A percentile compares a stretch with the other conserved stretches of the same genome.
Conservation (phyloP, 2,797 vertebrate genomes). For the Numenius phaeopus region DNA sequence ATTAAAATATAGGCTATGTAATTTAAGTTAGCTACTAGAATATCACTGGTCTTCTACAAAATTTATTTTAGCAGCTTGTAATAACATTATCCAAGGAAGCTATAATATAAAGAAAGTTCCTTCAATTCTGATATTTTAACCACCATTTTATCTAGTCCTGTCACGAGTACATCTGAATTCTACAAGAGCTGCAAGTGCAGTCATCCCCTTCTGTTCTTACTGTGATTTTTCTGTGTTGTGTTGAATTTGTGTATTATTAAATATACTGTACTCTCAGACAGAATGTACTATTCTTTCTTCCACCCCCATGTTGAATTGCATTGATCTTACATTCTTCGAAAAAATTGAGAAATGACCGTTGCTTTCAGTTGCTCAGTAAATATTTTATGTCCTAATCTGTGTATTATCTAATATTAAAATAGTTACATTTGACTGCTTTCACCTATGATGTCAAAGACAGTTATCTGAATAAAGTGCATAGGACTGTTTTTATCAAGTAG, state of each 20-base stretch:
- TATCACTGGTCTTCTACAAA: not conserved
- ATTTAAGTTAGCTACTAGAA: not conserved
- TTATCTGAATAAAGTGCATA: not conserved
- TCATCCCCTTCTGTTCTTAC: not conserved
- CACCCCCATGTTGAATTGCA: not conserved
- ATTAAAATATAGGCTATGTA: not conserved
- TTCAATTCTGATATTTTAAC: not conserved
- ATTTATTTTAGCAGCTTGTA: not conserved
- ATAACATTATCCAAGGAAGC: not conserved
- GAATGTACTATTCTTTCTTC: not conserved
- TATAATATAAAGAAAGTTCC: not conserved
- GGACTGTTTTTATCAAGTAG: not conserved
- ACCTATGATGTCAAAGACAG: rapidly evolving
- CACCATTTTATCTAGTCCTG: not conserved
- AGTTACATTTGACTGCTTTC: not conserved
- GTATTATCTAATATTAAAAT: not conserved
- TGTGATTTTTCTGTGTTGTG: not conserved
- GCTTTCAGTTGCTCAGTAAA: not conserved
- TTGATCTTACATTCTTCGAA: not conserved
- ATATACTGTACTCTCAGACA: not conserved
- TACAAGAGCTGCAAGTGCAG: not conserved
- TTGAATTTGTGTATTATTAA: not conserved
- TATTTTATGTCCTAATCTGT: not conserved
- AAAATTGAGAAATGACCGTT: not conserved
- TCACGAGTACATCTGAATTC: not conserved